Percentiles rank a stretch among this genome's conserved stretches.
phyloP scores from a whole-genome alignment of 2,888 invertebrate genomes.

The Hypercompe scribonia region DNA sequence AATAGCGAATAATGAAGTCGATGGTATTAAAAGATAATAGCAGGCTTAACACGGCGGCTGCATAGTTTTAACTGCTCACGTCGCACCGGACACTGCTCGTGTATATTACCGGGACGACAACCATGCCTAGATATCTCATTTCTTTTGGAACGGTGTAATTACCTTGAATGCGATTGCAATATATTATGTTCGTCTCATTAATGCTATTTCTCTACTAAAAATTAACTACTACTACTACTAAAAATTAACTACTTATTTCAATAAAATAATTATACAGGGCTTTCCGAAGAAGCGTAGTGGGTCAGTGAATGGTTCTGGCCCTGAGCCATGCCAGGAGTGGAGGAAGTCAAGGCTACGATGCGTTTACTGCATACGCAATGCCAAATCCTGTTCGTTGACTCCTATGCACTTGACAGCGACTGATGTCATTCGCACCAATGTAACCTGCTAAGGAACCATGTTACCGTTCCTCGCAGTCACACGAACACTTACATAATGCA shows the following conservation, averaged over 20 bases:
- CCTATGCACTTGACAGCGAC: conserved; percentile 80
- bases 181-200: conserved; percentile 33
- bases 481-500: conserved; percentile 81
- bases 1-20: conserved; percentile 83
- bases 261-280: conserved; percentile 59
- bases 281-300: conserved; percentile 68
- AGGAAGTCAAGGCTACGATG: conserved; percentile 78
- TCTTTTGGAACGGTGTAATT: conserved; percentile 37
- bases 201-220: conserved; percentile 31
- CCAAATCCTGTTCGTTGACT: conserved; percentile 83
- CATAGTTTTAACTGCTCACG: conserved; percentile 68
- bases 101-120: conserved; percentile 46
- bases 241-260: conserved; percentile 37
- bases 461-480: conserved; percentile 81
- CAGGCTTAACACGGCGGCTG: conserved; percentile 76
- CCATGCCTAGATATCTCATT: conserved; percentile 45
- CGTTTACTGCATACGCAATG: conserved; percentile 80
- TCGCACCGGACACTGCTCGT: conserved; percentile 57
- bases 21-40: conserved; percentile 85
- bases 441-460: conserved; percentile 83
- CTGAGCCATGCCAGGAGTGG: conserved; percentile 69
- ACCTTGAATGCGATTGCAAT: conserved; percentile 36
- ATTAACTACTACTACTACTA: too few species aligned
- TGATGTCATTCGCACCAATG: conserved; percentile 82
- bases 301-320: conserved; percentile 81